Conservation (phyloP, 2,113 vertebrate species). For the Tenrec ecaudatus region DNA sequence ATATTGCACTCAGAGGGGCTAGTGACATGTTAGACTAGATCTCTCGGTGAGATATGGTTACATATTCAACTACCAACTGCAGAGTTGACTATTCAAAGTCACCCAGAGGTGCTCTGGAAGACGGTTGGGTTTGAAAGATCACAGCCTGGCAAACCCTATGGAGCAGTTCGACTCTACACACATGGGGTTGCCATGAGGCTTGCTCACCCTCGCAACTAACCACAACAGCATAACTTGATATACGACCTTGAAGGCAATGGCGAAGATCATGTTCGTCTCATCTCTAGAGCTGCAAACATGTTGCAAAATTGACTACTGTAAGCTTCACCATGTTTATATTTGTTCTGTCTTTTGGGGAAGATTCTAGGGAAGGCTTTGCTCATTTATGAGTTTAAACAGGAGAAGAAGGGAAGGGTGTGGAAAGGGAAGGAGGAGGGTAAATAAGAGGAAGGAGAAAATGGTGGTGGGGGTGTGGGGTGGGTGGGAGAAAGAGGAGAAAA, state of each 20-base stretch:
- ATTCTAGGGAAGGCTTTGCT: background rate
- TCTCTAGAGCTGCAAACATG: background rate
- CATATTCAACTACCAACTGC: background rate
- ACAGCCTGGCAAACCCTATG: background rate
- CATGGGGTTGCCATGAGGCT: background rate
- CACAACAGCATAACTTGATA: background rate
- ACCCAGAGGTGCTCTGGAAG: background rate
- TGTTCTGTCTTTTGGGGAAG: background rate
- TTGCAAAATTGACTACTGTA: background rate
- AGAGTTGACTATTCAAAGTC: background rate
- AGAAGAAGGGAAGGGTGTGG: background rate
- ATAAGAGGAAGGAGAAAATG: too few relatives aligned
- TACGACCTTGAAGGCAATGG: background rate
- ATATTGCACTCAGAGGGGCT: background rate
- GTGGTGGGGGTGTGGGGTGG: too few relatives aligned
- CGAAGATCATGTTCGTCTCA: background rate
- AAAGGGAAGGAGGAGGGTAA: background rate
- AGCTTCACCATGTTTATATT: background rate
- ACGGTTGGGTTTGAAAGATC: background rate
- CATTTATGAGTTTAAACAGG: background rate
- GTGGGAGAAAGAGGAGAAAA: background rate
- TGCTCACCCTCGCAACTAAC: background rate
- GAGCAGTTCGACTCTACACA: background rate
- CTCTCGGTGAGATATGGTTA: background rate
- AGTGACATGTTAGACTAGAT: fast-evolving